These are phyloP conservation scores for Sorex araneus DNA, from an alignment of 2,113 vertebrate genomes.

Conservation along the genomic window DNA sequence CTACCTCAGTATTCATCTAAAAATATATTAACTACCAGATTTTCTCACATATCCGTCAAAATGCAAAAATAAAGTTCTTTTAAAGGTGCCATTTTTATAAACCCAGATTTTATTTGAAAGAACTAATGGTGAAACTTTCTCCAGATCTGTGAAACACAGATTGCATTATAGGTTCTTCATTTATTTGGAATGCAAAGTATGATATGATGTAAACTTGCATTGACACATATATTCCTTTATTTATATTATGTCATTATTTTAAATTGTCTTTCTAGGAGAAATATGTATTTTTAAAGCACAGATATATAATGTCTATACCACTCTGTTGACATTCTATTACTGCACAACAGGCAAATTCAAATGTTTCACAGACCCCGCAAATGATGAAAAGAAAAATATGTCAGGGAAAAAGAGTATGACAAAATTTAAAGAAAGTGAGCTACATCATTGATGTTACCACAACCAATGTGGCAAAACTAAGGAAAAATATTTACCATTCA, in stretches of 20 bases:
- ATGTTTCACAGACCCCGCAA: background rate
- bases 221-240: background rate
- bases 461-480: background rate
- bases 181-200: conserved; percentile 31
- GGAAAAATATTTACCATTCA: background rate
- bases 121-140: conserved; percentile 12
- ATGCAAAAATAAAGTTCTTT: conserved; percentile 13
- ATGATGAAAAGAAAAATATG: conserved; percentile 44
- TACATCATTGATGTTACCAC: background rate
- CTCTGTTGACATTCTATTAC: background rate
- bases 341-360: no score
- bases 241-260: conserved; percentile 39
- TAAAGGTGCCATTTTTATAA: conserved; percentile 23
- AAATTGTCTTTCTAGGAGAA: conserved; percentile 42
- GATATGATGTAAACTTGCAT: conserved; percentile 36
- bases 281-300: conserved; percentile 42
- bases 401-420: background rate
- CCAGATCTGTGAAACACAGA: conserved; percentile 10
- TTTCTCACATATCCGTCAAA: background rate
- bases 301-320: background rate
- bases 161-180: background rate
- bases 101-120: conserved; percentile 48
- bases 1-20: background rate
- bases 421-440: background rate
- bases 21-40: background rate